Evolutionary conservation across 2,113 vertebrate species (phyloP).

Genomic region (Dolichotis patagonum): DNA sequence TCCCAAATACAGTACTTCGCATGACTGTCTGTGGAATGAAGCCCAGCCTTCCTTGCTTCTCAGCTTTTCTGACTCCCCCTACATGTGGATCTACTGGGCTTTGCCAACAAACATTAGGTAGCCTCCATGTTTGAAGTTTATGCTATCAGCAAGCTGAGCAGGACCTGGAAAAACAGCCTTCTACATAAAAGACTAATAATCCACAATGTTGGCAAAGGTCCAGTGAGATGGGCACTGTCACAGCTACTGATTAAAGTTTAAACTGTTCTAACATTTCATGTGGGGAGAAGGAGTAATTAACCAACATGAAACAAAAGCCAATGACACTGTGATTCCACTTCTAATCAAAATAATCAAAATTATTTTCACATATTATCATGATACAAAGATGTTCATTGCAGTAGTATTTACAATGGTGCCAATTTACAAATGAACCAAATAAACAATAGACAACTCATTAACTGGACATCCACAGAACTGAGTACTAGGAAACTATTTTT

Average conservation of each 20-base stretch:
- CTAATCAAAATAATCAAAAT: neutral
- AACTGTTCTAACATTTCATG: neutral
- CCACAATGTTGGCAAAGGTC: neutral
- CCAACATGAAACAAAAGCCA: neutral
- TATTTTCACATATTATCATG: neutral
- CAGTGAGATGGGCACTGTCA: neutral
- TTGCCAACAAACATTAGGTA: neutral
- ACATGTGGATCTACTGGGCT: neutral
- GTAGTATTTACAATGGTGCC: neutral
- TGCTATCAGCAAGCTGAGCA: neutral
- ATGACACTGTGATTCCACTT: neutral
- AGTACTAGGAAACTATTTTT: neutral
- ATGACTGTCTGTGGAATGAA: neutral
- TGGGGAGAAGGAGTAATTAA: neutral
- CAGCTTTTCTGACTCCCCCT: neutral
- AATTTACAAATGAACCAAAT: neutral
- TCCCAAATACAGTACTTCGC: neutral
- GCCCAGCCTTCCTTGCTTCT: neutral
- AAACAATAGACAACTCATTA: neutral
- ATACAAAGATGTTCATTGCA: conserved; percentile 34
- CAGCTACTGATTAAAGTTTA: neutral
- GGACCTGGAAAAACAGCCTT: conserved; percentile 25
- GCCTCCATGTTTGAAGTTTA: neutral
- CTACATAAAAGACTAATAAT: conserved; percentile 7
- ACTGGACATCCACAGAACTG: neutral